These are phyloP conservation scores for Sebastes fasciatus DNA, from an alignment of 2,113 vertebrate genomes.

Conservation along the genomic window DNA sequence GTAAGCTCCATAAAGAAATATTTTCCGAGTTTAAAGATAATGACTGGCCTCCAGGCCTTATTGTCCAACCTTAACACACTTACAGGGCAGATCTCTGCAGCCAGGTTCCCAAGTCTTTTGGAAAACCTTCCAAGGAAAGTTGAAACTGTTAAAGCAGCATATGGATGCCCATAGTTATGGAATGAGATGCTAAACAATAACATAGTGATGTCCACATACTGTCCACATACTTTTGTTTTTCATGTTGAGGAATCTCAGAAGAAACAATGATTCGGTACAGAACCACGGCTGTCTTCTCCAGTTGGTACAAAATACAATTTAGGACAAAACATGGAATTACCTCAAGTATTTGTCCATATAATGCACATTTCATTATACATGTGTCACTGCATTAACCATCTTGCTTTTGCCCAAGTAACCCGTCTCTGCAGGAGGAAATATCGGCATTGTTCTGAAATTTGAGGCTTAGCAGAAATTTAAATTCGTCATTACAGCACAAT, in stretches of 20 bases:
- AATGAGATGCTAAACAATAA: neutral
- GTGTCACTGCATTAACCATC: neutral
- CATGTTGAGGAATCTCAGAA: neutral
- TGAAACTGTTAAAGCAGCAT: neutral
- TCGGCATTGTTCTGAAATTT: neutral
- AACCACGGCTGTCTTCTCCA: neutral
- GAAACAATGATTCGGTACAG: neutral
- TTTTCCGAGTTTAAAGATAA: neutral
- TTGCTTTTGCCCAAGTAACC: neutral
- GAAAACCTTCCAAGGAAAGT: neutral
- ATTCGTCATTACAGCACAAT: neutral
- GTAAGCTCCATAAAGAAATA: neutral
- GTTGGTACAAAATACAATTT: neutral
- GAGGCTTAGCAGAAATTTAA: neutral
- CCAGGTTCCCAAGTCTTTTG: neutral
- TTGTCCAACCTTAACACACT: neutral
- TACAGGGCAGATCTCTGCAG: neutral
- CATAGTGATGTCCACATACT: neutral
- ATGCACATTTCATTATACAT: constrained; percentile 1
- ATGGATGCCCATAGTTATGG: no score
- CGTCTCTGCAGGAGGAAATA: neutral
- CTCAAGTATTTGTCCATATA: neutral
- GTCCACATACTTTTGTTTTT: neutral
- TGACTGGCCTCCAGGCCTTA: neutral
- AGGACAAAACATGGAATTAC: neutral